Conservation (phyloP, 1,140 invertebrate species). For the Drosophila chauvacae region DNA sequence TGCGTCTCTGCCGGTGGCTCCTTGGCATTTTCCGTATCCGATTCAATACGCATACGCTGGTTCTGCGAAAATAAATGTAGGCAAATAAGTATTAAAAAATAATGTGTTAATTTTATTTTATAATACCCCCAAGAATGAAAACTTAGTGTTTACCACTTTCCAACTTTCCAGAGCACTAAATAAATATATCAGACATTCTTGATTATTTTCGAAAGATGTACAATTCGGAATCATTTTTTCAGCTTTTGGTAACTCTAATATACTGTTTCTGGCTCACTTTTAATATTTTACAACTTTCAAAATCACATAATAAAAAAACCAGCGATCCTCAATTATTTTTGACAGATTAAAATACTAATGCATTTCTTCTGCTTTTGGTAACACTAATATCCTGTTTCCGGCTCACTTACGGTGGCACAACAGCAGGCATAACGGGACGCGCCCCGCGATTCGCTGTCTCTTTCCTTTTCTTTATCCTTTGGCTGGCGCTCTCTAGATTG, state of each 20-base stretch:
- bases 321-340: neutral
- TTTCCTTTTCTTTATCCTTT: constrained; percentile 44
- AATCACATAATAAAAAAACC: neutral
- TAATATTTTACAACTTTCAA: neutral
- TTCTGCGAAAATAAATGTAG: constrained; percentile 61
- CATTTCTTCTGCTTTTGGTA: too few relatives aligned
- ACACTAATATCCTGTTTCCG: neutral
- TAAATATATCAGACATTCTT: neutral
- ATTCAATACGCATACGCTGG: constrained; percentile 82
- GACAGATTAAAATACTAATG: neutral
- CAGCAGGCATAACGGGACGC: constrained; percentile 69
- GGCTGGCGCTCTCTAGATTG: constrained; percentile 58
- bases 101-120: neutral
- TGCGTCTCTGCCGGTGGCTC: constrained; percentile 42
- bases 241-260: neutral
- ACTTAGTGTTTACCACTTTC: too few relatives aligned
- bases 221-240: neutral
- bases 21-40: constrained; percentile 71
- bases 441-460: constrained; percentile 24
- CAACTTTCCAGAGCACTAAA: neutral
- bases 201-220: neutral
- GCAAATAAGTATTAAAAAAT: neutral
- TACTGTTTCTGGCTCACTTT: constrained; percentile 13
- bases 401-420: constrained; percentile 75
- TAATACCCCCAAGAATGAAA: neutral